These are phyloP conservation scores for Danaus melanippus DNA, from an alignment of 1,140 invertebrate species.

Conservation along the genomic window DNA sequence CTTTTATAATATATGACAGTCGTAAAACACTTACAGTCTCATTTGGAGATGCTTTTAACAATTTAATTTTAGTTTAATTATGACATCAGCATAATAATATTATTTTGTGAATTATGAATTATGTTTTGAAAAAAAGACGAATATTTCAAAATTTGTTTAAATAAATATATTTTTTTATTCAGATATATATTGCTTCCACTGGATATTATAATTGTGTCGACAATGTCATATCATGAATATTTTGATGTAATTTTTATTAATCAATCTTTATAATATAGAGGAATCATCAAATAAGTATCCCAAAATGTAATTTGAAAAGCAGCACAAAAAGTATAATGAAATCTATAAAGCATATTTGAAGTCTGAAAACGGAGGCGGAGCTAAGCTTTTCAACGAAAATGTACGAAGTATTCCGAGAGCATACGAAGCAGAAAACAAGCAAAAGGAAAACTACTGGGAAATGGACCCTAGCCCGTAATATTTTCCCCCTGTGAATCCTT, in stretches of 20 bases:
- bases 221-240: too few species aligned
- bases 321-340: constrained; percentile 4
- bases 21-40: constrained; percentile 1
- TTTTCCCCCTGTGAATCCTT: constrained; percentile 3
- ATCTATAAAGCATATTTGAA: constrained; percentile 9
- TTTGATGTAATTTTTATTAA: too few species aligned
- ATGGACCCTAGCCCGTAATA: constrained; percentile 19
- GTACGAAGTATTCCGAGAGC: constrained; percentile 43
- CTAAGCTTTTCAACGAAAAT: constrained; percentile 22
- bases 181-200: too few species aligned
- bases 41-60: constrained; percentile 1
- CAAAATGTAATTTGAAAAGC: too few species aligned
- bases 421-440: constrained; percentile 25
- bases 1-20: constrained; percentile 7
- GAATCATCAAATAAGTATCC: too few species aligned
- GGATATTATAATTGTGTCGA: too few species aligned
- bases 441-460: constrained; percentile 23
- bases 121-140: too few species aligned
- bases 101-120: too few species aligned
- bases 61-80: not conserved
- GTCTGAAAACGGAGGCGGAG: constrained; percentile 41
- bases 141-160: too few species aligned
- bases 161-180: too few species aligned
- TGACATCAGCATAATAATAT: too few species aligned
- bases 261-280: too few species aligned